Evolutionary conservation across 2,797 vertebrate genomes (phyloP), one percentile per base, ranked within the genome.

Genomic region (Australoheros facetus): DNA sequence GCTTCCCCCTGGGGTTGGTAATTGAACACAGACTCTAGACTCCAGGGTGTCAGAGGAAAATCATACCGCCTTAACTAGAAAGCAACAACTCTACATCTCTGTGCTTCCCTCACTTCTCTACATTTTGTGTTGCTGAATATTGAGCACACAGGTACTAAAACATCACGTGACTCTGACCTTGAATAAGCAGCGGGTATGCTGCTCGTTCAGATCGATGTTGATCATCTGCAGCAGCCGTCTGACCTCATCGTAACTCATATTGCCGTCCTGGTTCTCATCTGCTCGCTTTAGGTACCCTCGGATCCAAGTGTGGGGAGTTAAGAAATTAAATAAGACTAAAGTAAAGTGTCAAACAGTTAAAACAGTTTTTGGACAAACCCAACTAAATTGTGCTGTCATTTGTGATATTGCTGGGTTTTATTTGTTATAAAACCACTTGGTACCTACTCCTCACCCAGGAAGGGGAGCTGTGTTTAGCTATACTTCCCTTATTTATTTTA

Each of bases 221-320:
- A 99, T 97, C 97, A 99, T 98, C 89, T 95, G 94, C 19, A 99
- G 95, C 90, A 99, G 96, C 81, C 88, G 93, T 84, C 97, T 97
- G 86, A 99, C 96, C 89, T 99, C 98, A 2, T 97, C 95, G 86
- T 99, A 99, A 84, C 95, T 98, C 97, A 99, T 99, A 90, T 97
- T 98, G 64, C 97, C 97, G 32, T 99, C 98, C 82, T 96, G 96
- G 93, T 99, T 95, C 85, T 97, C 95, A 89, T 99, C 98, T 0
- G 98, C 98, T 60, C 94, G 94, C 84, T 91, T 96, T 92, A 99
- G 94, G 87, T 98, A 98, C 77, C 96, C 92, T 0, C 96, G 96
- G 93, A 99, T 98, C 98, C 98, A 99, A 88, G 95, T 97, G 82
- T 0, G 3, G 1, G 13, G 57, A 78, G 95, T 93, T 96, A 97